Evolutionary conservation across 2,888 invertebrate genomes (phyloP).

Genomic region (Buathra laborator): DNA sequence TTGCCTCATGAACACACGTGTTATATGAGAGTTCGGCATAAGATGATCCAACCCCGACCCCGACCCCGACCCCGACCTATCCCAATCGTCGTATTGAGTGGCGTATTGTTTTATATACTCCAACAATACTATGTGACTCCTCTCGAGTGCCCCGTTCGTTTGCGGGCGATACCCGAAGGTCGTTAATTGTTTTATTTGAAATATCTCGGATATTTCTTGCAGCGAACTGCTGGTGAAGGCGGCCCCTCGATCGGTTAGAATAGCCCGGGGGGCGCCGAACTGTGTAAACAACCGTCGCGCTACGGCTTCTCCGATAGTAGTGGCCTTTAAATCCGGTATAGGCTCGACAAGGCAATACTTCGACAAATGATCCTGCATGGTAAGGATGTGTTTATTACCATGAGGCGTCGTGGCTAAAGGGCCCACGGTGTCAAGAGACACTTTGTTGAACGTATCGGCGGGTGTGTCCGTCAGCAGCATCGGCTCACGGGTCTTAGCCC

Average conservation of each 20-base stretch:
- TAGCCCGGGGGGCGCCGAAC: slow-evolving; percentile 44
- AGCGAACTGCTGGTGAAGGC: slow-evolving; percentile 50
- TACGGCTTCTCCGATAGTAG: slow-evolving; percentile 54
- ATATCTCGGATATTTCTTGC: slow-evolving; percentile 48
- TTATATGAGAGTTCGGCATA: too few species aligned
- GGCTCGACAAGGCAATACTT: slow-evolving; percentile 62
- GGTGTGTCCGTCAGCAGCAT: slow-evolving; percentile 69
- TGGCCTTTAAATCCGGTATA: slow-evolving; percentile 47
- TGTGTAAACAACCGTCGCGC: slow-evolving; percentile 22
- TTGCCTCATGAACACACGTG: too few species aligned
- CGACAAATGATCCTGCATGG: slow-evolving; percentile 63
- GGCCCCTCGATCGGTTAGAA: slow-evolving; percentile 49
- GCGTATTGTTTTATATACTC: too few species aligned
- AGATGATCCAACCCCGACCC: too few species aligned
- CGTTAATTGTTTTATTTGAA: background rate
- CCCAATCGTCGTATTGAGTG: too few species aligned
- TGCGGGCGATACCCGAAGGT: too few species aligned
- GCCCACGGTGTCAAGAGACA: slow-evolving; percentile 57
- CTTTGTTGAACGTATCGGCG: slow-evolving; percentile 61
- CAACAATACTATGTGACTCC: too few species aligned
- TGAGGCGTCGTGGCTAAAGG: slow-evolving; percentile 42
- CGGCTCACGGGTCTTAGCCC: slow-evolving; percentile 57
- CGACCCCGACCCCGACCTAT: too few species aligned
- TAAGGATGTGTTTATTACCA: slow-evolving; percentile 61
- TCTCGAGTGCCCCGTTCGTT: too few species aligned